Evolutionary conservation across 2,797 vertebrate genomes (phyloP).

Genomic region (Paedocypris micromegethes): DNA sequence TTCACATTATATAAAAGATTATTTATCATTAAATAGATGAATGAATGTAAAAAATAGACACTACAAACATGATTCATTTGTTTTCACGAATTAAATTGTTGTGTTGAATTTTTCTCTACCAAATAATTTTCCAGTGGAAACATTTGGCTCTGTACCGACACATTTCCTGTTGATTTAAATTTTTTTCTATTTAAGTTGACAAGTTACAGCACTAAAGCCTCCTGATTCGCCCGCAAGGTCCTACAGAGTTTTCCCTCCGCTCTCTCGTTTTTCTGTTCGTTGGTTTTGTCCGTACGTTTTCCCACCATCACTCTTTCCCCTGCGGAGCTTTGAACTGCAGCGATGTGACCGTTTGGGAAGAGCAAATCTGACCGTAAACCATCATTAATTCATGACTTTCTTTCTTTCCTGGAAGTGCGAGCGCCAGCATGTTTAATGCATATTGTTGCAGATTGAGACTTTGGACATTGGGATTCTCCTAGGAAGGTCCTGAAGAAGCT

Average conservation of each 20-base stretch:
- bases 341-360: neutral
- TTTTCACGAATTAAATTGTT: too few species aligned
- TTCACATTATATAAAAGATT: too few species aligned
- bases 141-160: too few species aligned
- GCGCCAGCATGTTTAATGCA: slow-evolving; percentile 9
- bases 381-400: slow-evolving; percentile 19
- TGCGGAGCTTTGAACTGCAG: neutral
- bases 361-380: slow-evolving; percentile 1
- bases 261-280: neutral
- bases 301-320: neutral
- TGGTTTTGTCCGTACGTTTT: neutral
- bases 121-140: too few species aligned
- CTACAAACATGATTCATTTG: too few species aligned
- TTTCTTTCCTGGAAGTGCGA: neutral
- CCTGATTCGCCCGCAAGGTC: too few species aligned
- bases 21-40: too few species aligned
- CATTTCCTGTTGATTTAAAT: too few species aligned
- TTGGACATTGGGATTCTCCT: slow-evolving; percentile 1
- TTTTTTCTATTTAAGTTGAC: too few species aligned
- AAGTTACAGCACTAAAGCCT: too few species aligned
- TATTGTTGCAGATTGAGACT: neutral
- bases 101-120: too few species aligned
- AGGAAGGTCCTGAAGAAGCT: slow-evolving; percentile 1
- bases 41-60: too few species aligned
- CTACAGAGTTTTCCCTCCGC: neutral